A percentile compares a stretch with the other conserved stretches of the same genome.
These are phyloP conservation scores for Clanis bilineata DNA, from an alignment of 2,888 invertebrate genomes.

Conservation along the genomic window DNA sequence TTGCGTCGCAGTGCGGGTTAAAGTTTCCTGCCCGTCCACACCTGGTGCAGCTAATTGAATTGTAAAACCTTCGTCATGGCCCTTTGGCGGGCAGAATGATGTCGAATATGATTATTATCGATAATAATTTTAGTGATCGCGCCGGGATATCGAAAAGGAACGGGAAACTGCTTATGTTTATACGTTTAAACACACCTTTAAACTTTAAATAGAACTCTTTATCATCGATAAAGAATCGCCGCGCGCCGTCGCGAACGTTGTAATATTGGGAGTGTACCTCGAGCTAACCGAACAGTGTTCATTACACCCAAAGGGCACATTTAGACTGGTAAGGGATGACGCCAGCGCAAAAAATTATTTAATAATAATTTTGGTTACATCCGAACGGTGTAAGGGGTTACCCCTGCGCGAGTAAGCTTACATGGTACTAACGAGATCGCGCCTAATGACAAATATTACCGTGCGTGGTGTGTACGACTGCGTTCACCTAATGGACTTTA, in stretches of 20 bases:
- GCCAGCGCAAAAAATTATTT: conserved; percentile 61
- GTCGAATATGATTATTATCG: conserved; percentile 73
- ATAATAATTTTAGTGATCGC: conserved; percentile 64
- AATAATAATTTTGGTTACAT: conserved; percentile 65
- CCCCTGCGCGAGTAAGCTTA: conserved; percentile 49
- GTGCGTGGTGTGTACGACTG: conserved; percentile 50
- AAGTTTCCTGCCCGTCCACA: conserved; percentile 65
- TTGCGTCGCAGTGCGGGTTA: conserved; percentile 48
- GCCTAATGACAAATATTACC: conserved; percentile 76
- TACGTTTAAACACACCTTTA: conserved; percentile 22
- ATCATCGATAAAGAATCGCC: conserved; percentile 10
- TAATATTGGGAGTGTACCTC: neutral
- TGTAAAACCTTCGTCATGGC: conserved; percentile 76
- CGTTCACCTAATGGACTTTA: conserved; percentile 69
- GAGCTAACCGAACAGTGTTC: conserved; percentile 24
- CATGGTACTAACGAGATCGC: conserved; percentile 64
- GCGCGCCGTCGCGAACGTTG: neutral
- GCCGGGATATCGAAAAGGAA: conserved; percentile 50
- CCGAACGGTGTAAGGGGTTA: conserved; percentile 53
- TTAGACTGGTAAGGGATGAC: conserved; percentile 56
- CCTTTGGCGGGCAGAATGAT: conserved; percentile 73
- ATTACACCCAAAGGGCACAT: conserved; percentile 66
- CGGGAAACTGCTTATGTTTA: conserved; percentile 48
- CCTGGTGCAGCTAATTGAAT: conserved; percentile 78
- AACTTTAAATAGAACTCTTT: conserved; percentile 20